A percentile compares a stretch with the other conserved stretches of the same genome.
These are phyloP conservation scores for Leptoteleia sp. DNA, from an alignment of 1,140 invertebrate genomes.

Conservation along the genomic window DNA sequence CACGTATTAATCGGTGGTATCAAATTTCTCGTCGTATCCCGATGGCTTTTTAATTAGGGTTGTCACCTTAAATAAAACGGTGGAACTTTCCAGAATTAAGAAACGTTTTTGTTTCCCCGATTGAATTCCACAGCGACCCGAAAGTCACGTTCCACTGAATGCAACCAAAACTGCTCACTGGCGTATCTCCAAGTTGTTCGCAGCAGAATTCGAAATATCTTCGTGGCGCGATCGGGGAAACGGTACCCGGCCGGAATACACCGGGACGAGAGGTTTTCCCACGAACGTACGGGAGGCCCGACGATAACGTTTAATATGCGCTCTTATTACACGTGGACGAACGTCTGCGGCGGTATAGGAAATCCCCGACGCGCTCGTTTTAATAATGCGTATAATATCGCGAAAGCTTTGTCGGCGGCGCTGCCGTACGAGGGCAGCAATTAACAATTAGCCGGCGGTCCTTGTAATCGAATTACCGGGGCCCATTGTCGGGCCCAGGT, in stretches of 20 bases:
- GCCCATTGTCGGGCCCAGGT: slow-evolving; percentile 79
- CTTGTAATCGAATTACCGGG: slow-evolving; percentile 82
- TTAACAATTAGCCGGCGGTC: slow-evolving; percentile 82
- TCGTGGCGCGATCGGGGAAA: slow-evolving; percentile 30
- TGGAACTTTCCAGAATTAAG: too few relatives aligned
- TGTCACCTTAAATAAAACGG: too few relatives aligned
- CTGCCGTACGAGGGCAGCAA: slow-evolving; percentile 74
- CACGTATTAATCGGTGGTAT: too few relatives aligned
- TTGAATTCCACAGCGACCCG: too few relatives aligned
- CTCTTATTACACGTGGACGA: slow-evolving; percentile 63
- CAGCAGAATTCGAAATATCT: too few relatives aligned
- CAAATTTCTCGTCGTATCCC: too few relatives aligned
- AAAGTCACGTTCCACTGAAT: too few relatives aligned
- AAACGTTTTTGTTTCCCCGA: too few relatives aligned
- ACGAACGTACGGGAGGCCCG: slow-evolving; percentile 46
- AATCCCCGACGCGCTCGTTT: slow-evolving; percentile 65
- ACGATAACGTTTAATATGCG: slow-evolving; percentile 64
- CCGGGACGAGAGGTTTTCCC: slow-evolving; percentile 31
- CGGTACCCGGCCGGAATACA: neutral
- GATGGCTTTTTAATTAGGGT: too few relatives aligned
- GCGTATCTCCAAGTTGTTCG: too few relatives aligned
- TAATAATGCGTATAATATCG: slow-evolving; percentile 69
- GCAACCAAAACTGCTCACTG: too few relatives aligned
- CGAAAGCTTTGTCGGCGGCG: slow-evolving; percentile 79
- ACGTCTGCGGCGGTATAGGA: slow-evolving; percentile 51